Conservation (phyloP, 2,113 vertebrate species). For the Halichoeres trimaculatus region DNA sequence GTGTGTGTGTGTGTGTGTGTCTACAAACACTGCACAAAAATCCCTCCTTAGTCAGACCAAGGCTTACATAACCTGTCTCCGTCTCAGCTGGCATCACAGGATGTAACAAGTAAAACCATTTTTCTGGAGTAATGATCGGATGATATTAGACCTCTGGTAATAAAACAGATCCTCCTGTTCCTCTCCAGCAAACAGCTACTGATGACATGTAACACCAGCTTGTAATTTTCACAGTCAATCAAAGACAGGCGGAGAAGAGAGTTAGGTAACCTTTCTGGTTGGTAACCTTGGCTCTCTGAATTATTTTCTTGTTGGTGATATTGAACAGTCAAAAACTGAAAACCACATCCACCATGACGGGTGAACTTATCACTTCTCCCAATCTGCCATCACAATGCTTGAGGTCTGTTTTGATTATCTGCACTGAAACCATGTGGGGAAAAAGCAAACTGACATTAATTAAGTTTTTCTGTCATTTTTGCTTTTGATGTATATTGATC, state of each 20-base stretch:
- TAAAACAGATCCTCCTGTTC: conserved; percentile 34
- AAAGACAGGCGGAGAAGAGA: conserved; percentile 15
- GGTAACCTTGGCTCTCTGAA: background rate
- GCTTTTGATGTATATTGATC: too few species aligned
- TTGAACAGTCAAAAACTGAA: too few species aligned
- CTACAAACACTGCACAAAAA: background rate
- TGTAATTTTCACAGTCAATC: conserved; percentile 50
- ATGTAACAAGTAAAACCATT: conserved; percentile 17
- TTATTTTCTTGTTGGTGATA: too few species aligned
- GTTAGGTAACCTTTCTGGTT: conserved; percentile 21
- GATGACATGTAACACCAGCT: conserved; percentile 62
- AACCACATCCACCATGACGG: too few species aligned
- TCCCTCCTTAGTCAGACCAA: background rate
- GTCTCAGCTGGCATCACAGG: background rate
- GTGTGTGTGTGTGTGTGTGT: too few species aligned
- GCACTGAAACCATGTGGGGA: too few species aligned
- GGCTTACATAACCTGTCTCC: conserved; percentile 37
- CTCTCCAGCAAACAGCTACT: conserved; percentile 51
- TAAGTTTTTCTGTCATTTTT: too few species aligned
- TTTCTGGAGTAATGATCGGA: conserved; percentile 39
- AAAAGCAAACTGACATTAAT: too few species aligned
- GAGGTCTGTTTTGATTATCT: too few species aligned
- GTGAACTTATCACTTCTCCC: too few species aligned
- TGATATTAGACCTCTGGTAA: conserved; percentile 34
- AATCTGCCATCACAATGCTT: too few species aligned